A percentile compares a stretch with the other conserved stretches of the same genome.
phyloP scores from a whole-genome alignment of 2,888 invertebrate genomes.

The Agonopterix arenella region DNA sequence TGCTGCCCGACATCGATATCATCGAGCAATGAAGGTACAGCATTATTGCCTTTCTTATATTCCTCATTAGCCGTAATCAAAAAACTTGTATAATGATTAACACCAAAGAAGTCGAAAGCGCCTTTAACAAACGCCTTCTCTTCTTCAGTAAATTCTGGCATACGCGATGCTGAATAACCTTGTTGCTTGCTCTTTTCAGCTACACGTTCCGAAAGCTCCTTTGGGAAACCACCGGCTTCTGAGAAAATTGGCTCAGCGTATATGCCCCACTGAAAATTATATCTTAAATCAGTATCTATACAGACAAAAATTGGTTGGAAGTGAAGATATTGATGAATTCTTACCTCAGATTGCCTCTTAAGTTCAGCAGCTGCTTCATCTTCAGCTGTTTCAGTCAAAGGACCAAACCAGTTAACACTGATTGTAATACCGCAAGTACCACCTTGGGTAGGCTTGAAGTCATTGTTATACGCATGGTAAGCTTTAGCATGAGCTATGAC shows the following conservation, averaged over 20 bases:
- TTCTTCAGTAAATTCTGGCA: slow-evolving; percentile 33
- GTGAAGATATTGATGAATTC: not conserved
- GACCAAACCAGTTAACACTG: slow-evolving; percentile 32
- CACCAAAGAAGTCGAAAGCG: slow-evolving; percentile 37
- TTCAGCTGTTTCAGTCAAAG: slow-evolving; percentile 35
- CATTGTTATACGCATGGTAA: slow-evolving; percentile 43
- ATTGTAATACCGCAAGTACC: slow-evolving; percentile 34
- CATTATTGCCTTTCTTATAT: slow-evolving; percentile 10
- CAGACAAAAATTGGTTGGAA: not conserved
- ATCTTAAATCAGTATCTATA: not conserved
- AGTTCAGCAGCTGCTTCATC: slow-evolving; percentile 44
- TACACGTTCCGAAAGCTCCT: slow-evolving; percentile 50
- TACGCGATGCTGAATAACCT: slow-evolving; percentile 31
- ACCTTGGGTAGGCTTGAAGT: slow-evolving; percentile 30
- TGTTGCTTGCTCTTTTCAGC: slow-evolving; percentile 40
- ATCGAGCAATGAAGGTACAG: slow-evolving; percentile 31
- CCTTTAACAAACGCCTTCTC: slow-evolving; percentile 37
- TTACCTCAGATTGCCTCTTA: slow-evolving; percentile 28
- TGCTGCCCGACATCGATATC: slow-evolving; percentile 29
- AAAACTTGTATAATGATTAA: slow-evolving; percentile 9
- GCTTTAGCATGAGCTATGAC: slow-evolving; percentile 70
- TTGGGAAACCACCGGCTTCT: slow-evolving; percentile 63
- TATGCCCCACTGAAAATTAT: slow-evolving; percentile 41
- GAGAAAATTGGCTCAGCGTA: slow-evolving; percentile 63
- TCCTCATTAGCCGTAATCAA: slow-evolving; percentile 27